Percentiles rank a stretch among this genome's conserved stretches.
Conservation (phyloP, 2,888 invertebrate genomes). For the Epistrophe grossulariae region DNA sequence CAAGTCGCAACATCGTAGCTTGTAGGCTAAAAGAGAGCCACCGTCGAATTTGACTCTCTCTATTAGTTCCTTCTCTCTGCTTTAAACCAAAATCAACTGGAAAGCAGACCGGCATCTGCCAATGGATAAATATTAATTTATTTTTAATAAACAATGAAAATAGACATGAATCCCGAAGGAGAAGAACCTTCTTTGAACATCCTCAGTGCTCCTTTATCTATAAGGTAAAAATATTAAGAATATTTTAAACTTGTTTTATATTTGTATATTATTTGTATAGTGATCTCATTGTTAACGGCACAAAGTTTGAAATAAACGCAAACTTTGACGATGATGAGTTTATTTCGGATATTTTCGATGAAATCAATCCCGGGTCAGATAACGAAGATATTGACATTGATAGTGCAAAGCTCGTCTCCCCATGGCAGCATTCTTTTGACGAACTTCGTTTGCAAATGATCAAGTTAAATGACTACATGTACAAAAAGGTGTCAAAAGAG, state of each 20-base stretch:
- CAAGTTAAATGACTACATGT: constrained; percentile 78
- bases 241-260: not conserved
- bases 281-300: constrained; percentile 78
- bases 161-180: constrained; percentile 12
- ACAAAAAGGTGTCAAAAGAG: constrained; percentile 79
- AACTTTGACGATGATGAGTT: constrained; percentile 79
- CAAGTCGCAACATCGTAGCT: too few relatives aligned
- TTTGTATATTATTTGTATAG: constrained; percentile 62
- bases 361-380: constrained; percentile 77
- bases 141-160: constrained; percentile 56
- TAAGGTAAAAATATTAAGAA: constrained; percentile 76
- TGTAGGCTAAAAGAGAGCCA: too few relatives aligned
- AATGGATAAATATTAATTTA: not conserved
- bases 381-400: constrained; percentile 77
- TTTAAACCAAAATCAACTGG: too few relatives aligned
- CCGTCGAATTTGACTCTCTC: too few relatives aligned
- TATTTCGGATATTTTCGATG: constrained; percentile 78
- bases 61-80: too few relatives aligned
- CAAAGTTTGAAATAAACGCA: constrained; percentile 81
- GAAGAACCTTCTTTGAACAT: constrained; percentile 61
- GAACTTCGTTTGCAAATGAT: constrained; percentile 80
- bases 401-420: constrained; percentile 78
- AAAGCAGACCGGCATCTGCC: not conserved
- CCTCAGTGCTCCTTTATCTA: constrained; percentile 78
- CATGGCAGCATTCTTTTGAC: constrained; percentile 81